phyloP scores from a whole-genome alignment of 1,140 invertebrate species.

The Leptopilina boulardi region DNA sequence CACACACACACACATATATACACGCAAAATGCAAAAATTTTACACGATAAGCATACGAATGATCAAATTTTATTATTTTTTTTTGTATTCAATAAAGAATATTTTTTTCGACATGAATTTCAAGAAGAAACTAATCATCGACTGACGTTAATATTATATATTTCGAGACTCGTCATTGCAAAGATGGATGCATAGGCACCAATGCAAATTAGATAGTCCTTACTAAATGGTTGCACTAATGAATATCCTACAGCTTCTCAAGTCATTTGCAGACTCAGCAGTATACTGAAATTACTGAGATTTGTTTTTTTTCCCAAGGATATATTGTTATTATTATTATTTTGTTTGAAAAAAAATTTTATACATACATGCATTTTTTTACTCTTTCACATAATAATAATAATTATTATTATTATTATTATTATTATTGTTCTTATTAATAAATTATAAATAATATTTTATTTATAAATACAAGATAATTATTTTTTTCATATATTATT shows the following conservation, averaged over 20 bases:
- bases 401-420: no score
- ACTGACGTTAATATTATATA: background rate
- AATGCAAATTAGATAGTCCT: conserved; percentile 13
- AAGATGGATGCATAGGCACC: background rate
- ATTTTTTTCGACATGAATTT: conserved; percentile 5
- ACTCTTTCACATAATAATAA: no score
- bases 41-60: conserved; percentile 25
- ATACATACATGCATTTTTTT: no score
- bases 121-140: conserved; percentile 14
- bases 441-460: no score
- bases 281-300: background rate
- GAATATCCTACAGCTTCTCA: conserved; percentile 4
- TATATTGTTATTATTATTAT: background rate
- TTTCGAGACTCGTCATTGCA: background rate
- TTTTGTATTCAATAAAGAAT: background rate
- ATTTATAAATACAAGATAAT: no score
- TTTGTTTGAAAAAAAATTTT: no score
- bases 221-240: conserved; percentile 9
- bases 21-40: conserved; percentile 15
- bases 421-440: no score
- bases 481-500: no score
- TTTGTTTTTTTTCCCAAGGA: background rate
- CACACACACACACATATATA: no score
- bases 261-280: conserved; percentile 2
- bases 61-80: conserved; percentile 35